phyloP scores from a whole-genome alignment of 2,113 vertebrate genomes.

The Tyrannus savana region DNA sequence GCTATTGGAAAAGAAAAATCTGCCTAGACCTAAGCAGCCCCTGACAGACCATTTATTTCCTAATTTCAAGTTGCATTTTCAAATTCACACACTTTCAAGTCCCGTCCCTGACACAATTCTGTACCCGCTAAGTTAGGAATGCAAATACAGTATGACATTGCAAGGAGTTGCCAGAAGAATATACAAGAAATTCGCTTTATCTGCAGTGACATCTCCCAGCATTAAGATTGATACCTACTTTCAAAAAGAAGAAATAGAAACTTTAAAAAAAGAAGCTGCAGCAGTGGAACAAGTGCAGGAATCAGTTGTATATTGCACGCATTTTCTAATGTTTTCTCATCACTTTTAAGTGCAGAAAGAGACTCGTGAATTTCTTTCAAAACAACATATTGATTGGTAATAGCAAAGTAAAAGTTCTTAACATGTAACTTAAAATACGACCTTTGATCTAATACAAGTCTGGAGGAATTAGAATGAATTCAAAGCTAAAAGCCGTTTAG shows the following conservation, averaged over 20 bases:
- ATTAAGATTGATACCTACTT: not conserved
- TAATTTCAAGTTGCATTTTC: not conserved
- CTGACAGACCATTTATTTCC: not conserved
- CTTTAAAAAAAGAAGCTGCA: not conserved
- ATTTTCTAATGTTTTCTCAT: not conserved
- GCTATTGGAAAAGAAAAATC: not conserved
- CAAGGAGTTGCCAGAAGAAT: not conserved
- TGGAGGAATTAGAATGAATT: not conserved
- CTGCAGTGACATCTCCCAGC: not conserved
- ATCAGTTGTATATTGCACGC: not conserved
- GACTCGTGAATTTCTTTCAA: not conserved
- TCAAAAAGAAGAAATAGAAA: not conserved
- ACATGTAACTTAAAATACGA: not conserved
- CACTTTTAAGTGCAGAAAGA: not conserved
- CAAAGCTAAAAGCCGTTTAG: not conserved
- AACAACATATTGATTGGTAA: not conserved
- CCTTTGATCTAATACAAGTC: not conserved
- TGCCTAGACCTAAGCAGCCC: not conserved
- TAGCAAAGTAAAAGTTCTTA: not conserved
- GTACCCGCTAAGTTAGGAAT: not conserved
- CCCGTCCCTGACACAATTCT: not conserved
- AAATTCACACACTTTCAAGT: not conserved
- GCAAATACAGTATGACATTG: not conserved
- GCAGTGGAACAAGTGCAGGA: not conserved
- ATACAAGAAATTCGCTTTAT: not conserved